A percentile compares a stretch with the other conserved stretches of the same genome.
phyloP scores from a whole-genome alignment of 2,888 invertebrate genomes.

The Cyrtodaria siliqua region DNA sequence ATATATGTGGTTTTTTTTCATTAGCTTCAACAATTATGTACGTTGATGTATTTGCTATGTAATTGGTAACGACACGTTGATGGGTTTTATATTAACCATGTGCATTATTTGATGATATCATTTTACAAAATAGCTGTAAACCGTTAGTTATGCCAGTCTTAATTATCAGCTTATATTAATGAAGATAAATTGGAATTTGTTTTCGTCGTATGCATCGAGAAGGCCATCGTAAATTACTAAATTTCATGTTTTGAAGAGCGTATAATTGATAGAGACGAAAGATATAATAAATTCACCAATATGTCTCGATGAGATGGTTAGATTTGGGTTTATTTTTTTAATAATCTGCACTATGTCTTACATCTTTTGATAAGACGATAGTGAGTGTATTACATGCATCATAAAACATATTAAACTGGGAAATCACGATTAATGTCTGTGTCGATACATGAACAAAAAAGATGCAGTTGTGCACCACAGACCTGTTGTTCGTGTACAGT shows the following conservation, averaged over 20 bases:
- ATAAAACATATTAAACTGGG: too few relatives aligned
- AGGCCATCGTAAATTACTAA: slow-evolving; percentile 28
- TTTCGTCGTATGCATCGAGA: not conserved
- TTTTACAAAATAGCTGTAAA: slow-evolving; percentile 23
- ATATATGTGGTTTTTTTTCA: not conserved
- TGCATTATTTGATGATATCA: slow-evolving; percentile 39
- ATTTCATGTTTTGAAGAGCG: not conserved
- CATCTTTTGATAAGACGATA: too few relatives aligned
- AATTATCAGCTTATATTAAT: slow-evolving; percentile 26
- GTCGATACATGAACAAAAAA: too few relatives aligned
- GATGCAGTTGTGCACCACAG: too few relatives aligned
- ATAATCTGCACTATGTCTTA: too few relatives aligned
- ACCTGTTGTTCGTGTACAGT: too few relatives aligned
- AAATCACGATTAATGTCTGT: too few relatives aligned
- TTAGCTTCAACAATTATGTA: not conserved
- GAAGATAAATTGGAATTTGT: slow-evolving; percentile 29
- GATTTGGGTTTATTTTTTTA: too few relatives aligned
- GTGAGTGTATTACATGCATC: too few relatives aligned
- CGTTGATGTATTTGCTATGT: slow-evolving; percentile 10
- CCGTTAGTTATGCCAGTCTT: slow-evolving; percentile 36
- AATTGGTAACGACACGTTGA: slow-evolving; percentile 35
- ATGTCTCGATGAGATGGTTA: slow-evolving; percentile 13
- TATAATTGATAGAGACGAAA: slow-evolving; percentile 14
- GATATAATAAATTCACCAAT: slow-evolving; percentile 8
- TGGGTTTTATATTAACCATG: slow-evolving; percentile 30